These are phyloP conservation scores for Diabrotica virgifera DNA, from an alignment of 1,140 invertebrate genomes.

Conservation along the genomic window DNA sequence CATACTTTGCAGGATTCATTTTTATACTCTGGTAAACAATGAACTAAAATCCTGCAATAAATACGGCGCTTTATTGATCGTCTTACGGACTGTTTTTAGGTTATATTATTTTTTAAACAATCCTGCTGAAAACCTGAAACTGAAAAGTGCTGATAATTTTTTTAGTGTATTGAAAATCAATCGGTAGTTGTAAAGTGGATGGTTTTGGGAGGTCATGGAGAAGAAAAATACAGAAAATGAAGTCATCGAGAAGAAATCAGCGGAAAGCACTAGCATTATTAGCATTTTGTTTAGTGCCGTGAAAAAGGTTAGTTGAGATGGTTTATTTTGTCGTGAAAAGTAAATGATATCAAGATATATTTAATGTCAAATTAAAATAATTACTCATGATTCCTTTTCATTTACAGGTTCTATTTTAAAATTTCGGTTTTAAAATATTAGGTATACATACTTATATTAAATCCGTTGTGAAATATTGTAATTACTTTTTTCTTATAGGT, in stretches of 20 bases:
- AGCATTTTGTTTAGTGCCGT: conserved; percentile 47
- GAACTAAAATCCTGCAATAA: too few species aligned
- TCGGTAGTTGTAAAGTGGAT: neutral
- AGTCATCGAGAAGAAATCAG: conserved; percentile 23
- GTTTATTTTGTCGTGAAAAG: neutral
- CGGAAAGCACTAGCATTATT: conserved; percentile 45
- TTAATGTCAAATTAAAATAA: neutral
- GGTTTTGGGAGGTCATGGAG: neutral
- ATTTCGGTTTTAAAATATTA: neutral
- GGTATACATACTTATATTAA: neutral
- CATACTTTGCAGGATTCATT: too few species aligned
- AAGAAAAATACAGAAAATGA: conserved; percentile 25
- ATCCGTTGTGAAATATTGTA: too few species aligned
- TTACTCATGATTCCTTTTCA: too few species aligned
- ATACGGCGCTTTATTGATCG: too few species aligned
- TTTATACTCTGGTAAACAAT: too few species aligned
- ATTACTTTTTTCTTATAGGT: too few species aligned
- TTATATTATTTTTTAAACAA: too few species aligned
- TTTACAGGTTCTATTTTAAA: neutral
- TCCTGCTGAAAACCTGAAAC: too few species aligned
- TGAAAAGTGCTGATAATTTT: too few species aligned
- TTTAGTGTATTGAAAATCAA: too few species aligned
- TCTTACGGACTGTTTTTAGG: too few species aligned
- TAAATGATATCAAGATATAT: neutral
- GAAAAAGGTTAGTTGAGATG: conserved; percentile 47